Evolutionary conservation across 2,113 vertebrate species (phyloP), one percentile per base, ranked within the genome.

Genomic region (Hemichromis elongatus): DNA sequence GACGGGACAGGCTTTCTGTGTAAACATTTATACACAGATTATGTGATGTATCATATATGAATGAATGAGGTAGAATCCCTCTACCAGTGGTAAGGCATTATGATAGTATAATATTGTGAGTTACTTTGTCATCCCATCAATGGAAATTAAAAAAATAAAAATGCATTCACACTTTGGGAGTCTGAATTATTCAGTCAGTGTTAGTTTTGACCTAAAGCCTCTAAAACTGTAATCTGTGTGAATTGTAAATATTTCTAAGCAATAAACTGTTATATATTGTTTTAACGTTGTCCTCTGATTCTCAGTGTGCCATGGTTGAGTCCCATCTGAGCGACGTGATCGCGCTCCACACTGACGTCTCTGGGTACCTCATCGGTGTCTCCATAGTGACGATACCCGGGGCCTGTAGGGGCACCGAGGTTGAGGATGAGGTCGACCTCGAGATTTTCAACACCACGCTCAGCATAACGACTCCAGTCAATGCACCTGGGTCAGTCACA

Each of bases 251-350:
- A 19, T 56, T 26, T 42, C 14, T 45, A 30, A 59, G 9, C 37
- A n/a, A n/a, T 28, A 12, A n/a, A 18, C 35, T 73, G 5, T 28
- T 21, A 14, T 45, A 52, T 54, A 0, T 5, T n/a, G 4, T 0
- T 85, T 52, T 14, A 24, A 35, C 18, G 14, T 45, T 9, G 4
- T 50, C 56, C 59, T 88, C 5, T 13, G 5, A 3, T 54, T 59
- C 5, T 1, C 86, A 99, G 98, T 99, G 98, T 54, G 97, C 98
- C 16, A 92, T 99, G 95, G 96, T 98, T 1, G 98, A 99, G 93
- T 98, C 97, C 1, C 97, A 97, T 63, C 96, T 99, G 61, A 98
- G 97, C 1, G 98, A 99, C 28, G 94, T 97, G 85, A 96, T 99
- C 94, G 95, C 95, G 0, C 94, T 98, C 55, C 97, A 98, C 81